Percentiles rank a stretch among this genome's conserved stretches.
phyloP scores from a whole-genome alignment of 1,140 invertebrate species.

The Drosophila seguyi region DNA sequence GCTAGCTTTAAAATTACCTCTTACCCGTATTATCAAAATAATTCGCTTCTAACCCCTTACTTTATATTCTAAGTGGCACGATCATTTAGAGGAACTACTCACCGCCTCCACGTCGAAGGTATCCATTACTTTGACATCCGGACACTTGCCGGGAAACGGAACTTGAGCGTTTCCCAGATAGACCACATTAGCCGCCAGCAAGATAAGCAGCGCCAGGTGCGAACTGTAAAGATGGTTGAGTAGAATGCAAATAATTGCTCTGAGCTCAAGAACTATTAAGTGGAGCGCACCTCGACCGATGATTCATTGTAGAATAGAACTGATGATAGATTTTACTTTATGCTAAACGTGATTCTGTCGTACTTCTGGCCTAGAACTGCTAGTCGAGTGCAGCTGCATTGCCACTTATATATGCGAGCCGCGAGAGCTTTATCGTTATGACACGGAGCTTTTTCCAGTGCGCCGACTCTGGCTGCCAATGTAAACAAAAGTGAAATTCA shows the following conservation, averaged over 20 bases:
- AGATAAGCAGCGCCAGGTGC: conserved; percentile 37
- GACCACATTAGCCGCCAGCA: conserved; percentile 27
- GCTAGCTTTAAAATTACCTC: neutral
- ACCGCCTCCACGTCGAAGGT: conserved; percentile 88
- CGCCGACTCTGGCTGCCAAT: conserved; percentile 50
- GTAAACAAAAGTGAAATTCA: conserved; percentile 67
- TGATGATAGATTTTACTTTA: neutral
- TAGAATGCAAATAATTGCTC: neutral
- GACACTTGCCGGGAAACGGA: conserved; percentile 88
- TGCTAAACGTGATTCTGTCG: conserved; percentile 11
- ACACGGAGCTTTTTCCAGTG: conserved; percentile 38
- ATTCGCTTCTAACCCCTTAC: neutral
- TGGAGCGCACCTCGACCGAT: conserved; percentile 19
- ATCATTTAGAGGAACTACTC: conserved; percentile 57
- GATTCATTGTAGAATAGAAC: conserved; percentile 24
- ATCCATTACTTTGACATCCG: conserved; percentile 87
- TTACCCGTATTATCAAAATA: neutral
- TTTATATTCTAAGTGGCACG: neutral
- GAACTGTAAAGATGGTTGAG: conserved; percentile 29
- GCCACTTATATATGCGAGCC: conserved; percentile 59
- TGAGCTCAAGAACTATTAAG: neutral
- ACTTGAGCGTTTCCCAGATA: conserved; percentile 86
- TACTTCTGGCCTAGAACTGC: conserved; percentile 53
- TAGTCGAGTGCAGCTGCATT: conserved; percentile 41
- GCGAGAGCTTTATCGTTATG: conserved; percentile 50